phyloP scores from a whole-genome alignment of 2,888 invertebrate species.

The Epiperipatus broadwayi region DNA sequence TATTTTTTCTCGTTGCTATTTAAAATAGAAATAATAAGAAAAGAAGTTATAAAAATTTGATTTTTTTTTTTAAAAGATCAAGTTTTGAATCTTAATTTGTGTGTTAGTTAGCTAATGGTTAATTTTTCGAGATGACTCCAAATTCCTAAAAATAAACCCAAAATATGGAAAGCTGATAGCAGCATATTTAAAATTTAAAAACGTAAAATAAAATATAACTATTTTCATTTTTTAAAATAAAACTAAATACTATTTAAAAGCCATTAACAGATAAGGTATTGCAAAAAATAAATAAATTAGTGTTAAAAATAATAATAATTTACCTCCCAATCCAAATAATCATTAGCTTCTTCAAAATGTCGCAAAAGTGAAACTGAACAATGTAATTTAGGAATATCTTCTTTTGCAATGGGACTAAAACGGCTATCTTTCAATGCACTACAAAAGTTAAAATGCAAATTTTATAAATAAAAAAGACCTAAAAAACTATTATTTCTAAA shows the following conservation, averaged over 20 bases:
- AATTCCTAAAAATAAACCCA: too few relatives aligned
- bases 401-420: slow-evolving; percentile 79
- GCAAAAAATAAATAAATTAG: background rate
- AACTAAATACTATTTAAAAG: slow-evolving; percentile 1
- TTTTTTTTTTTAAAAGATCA: too few relatives aligned
- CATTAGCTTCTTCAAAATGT: slow-evolving; percentile 83
- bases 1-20: too few relatives aligned
- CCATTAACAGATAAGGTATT: background rate
- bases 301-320: slow-evolving; percentile 11
- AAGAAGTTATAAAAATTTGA: too few relatives aligned
- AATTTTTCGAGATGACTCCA: too few relatives aligned
- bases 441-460: slow-evolving; percentile 16
- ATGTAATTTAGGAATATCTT: slow-evolving; percentile 75
- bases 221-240: background rate
- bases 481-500: too few relatives aligned
- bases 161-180: too few relatives aligned
- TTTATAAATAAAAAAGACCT: background rate
- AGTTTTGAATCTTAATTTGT: too few relatives aligned
- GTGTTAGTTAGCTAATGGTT: too few relatives aligned
- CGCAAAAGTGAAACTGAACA: slow-evolving; percentile 90
- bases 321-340: slow-evolving; percentile 92
- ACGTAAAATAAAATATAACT: slow-evolving; percentile 6
- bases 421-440: slow-evolving; percentile 95
- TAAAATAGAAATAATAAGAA: too few relatives aligned
- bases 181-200: too few relatives aligned